Conservation (phyloP, 2,113 vertebrate species). For the Psilopsiagon aymara region DNA sequence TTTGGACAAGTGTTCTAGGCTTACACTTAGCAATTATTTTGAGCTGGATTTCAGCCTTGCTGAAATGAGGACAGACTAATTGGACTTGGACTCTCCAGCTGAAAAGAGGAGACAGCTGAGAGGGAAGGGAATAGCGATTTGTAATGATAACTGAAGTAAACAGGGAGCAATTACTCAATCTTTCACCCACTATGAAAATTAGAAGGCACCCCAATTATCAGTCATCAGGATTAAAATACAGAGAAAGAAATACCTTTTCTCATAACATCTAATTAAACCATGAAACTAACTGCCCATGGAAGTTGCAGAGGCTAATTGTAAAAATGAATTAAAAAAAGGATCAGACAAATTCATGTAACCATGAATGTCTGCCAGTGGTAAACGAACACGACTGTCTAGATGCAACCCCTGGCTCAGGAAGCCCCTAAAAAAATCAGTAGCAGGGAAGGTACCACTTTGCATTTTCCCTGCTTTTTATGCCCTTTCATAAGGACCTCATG, state of each 20-base stretch:
- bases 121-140: conserved; percentile 24
- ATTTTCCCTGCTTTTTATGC: not conserved
- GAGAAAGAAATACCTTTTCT: conserved; percentile 10
- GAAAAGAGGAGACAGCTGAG: conserved; percentile 36
- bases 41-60: conserved; percentile 30
- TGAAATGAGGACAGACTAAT: conserved; percentile 48
- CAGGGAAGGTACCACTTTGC: not conserved
- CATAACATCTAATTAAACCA: conserved; percentile 16
- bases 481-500: not conserved
- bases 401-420: not conserved
- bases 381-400: not conserved
- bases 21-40: not conserved
- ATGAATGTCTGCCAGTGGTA: not conserved
- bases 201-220: conserved; percentile 18
- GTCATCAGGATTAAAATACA: conserved; percentile 11
- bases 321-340: not conserved
- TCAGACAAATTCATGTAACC: not conserved
- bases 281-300: not conserved
- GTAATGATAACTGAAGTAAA: conserved; percentile 43
- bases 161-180: conserved; percentile 21
- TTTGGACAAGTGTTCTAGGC: not conserved
- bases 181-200: conserved; percentile 21
- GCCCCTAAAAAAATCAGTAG: not conserved
- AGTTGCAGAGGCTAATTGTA: not conserved
- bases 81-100: conserved; percentile 6